phyloP scores from a whole-genome alignment of 1,140 invertebrate genomes.

The Dreissena rostriformis region DNA sequence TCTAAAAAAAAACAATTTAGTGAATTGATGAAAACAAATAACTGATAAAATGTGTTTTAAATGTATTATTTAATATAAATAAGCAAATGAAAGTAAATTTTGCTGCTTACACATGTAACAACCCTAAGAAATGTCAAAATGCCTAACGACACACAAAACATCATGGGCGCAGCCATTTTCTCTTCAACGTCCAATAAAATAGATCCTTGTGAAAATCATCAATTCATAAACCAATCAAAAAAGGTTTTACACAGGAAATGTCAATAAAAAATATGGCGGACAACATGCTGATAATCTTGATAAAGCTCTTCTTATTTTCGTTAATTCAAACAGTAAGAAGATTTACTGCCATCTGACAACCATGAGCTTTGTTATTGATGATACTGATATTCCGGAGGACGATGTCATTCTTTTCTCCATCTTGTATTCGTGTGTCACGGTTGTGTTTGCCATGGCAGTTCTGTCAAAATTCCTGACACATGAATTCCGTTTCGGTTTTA shows the following conservation, averaged over 20 bases:
- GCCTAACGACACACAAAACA: background rate
- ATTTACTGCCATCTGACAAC: slow-evolving; percentile 40
- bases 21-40: too few species aligned
- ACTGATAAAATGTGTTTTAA: too few species aligned
- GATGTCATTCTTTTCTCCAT: slow-evolving; percentile 79
- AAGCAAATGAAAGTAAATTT: background rate
- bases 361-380: slow-evolving; percentile 68
- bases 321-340: slow-evolving; percentile 14
- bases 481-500: slow-evolving; percentile 79
- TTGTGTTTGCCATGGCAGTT: slow-evolving; percentile 79
- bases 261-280: slow-evolving; percentile 40
- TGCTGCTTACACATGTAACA: slow-evolving; percentile 6
- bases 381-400: slow-evolving; percentile 71
- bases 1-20: too few species aligned
- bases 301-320: background rate
- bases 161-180: slow-evolving; percentile 71
- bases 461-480: slow-evolving; percentile 79
- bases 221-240: slow-evolving; percentile 52
- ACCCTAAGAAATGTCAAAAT: slow-evolving; percentile 1
- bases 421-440: slow-evolving; percentile 77
- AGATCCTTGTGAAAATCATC: background rate
- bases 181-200: slow-evolving; percentile 27
- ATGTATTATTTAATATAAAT: too few species aligned
- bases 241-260: background rate
- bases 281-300: slow-evolving; percentile 50